Evolutionary conservation across 2,797 vertebrate genomes (phyloP).

Genomic region (Aulostomus chinensis): DNA sequence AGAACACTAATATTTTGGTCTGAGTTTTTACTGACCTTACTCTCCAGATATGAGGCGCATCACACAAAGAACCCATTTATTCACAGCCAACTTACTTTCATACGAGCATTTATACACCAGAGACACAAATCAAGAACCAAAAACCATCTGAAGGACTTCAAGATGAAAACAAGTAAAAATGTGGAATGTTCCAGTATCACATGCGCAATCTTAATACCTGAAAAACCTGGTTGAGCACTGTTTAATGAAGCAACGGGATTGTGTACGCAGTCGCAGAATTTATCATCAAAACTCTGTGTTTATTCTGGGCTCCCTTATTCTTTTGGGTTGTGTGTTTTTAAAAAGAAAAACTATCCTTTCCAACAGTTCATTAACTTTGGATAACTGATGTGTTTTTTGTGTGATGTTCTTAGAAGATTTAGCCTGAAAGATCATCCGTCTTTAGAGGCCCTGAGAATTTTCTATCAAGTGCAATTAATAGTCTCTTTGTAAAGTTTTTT

Average conservation of each 20-base stretch:
- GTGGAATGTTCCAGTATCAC: constrained; percentile 35
- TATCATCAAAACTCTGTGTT: constrained; percentile 27
- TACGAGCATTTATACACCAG: constrained; percentile 4
- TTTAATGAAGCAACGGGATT: constrained; percentile 60
- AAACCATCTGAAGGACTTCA: constrained; percentile 29
- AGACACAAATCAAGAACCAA: constrained; percentile 20
- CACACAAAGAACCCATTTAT: constrained; percentile 46
- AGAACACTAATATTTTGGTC: constrained; percentile 54
- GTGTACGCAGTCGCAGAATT: constrained; percentile 30
- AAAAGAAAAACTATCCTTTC: constrained; percentile 38
- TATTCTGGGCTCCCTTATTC: constrained; percentile 35
- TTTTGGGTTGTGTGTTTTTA: no score
- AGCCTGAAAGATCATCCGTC: constrained; percentile 3
- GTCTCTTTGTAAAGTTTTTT: constrained; percentile 7
- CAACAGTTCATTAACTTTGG: constrained; percentile 45
- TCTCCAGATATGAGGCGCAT: constrained; percentile 42
- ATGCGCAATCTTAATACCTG: constrained; percentile 43
- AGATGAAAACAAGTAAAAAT: constrained; percentile 48
- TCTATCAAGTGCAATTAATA: constrained; percentile 54
- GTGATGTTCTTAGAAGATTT: constrained; percentile 35
- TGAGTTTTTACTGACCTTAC: constrained; percentile 27
- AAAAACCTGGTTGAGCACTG: constrained; percentile 49
- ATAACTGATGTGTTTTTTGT: constrained; percentile 12
- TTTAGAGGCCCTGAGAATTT: constrained; percentile 22
- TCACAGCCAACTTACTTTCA: constrained; percentile 36